A percentile compares a stretch with the other conserved stretches of the same genome.
These are phyloP conservation scores for Neoscelio sp. DNA, from an alignment of 2,888 invertebrate species.

Conservation along the genomic window DNA sequence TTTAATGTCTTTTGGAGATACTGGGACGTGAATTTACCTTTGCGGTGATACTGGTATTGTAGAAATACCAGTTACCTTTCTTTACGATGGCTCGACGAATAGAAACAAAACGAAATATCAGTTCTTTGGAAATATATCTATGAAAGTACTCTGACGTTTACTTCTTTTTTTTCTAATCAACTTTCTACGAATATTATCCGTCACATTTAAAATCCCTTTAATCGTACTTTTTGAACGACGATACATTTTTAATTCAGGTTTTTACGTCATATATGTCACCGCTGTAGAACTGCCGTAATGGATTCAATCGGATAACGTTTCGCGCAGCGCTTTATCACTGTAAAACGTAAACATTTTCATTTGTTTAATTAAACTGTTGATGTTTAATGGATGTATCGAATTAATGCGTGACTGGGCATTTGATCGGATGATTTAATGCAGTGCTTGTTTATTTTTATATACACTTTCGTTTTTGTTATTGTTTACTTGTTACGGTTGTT, in stretches of 20 bases:
- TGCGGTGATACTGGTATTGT: conserved; percentile 26
- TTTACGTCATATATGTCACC: no score
- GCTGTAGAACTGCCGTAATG: no score
- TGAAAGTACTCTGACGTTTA: no score
- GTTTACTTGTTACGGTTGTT: conserved; percentile 3
- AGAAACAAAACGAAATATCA: conserved; percentile 2
- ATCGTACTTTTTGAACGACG: no score
- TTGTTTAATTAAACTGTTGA: conserved; percentile 2
- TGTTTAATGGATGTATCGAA: background rate
- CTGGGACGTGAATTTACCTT: conserved; percentile 22
- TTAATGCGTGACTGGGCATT: conserved; percentile 2
- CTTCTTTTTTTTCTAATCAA: no score
- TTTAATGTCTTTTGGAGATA: conserved; percentile 30
- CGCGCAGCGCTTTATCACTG: no score
- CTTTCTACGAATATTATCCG: no score
- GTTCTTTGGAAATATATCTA: no score
- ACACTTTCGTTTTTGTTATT: conserved; percentile 13
- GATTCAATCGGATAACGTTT: no score
- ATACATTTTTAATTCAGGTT: no score
- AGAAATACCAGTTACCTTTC: conserved; percentile 25
- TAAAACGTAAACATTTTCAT: conserved; percentile 1
- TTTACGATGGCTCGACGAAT: conserved; percentile 1
- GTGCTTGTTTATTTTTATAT: conserved; percentile 3
- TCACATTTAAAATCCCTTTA: no score
- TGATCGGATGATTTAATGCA: conserved; percentile 1